Evolutionary conservation across 2,797 vertebrate species (phyloP).

Genomic region (Epinephelus awoara): DNA sequence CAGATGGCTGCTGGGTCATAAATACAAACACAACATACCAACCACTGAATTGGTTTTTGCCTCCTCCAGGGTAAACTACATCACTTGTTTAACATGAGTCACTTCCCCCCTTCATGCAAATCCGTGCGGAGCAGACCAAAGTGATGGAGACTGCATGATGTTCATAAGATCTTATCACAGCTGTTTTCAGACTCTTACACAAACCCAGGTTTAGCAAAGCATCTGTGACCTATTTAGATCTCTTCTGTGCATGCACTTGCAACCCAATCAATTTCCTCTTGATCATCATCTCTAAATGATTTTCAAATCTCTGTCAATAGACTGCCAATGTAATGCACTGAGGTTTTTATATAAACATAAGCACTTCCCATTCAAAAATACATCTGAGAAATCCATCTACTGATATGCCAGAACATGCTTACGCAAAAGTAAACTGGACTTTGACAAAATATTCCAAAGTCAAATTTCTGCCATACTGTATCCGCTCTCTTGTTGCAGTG

Average conservation of each 20-base stretch:
- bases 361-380: too few relatives aligned
- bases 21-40: neutral
- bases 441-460: too few relatives aligned
- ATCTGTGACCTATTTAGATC: constrained; percentile 39
- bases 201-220: neutral
- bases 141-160: neutral
- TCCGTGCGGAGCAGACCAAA: neutral
- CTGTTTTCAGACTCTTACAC: constrained; percentile 10
- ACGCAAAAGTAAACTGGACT: too few relatives aligned
- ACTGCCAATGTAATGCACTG: neutral
- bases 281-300: neutral
- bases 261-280: constrained; percentile 1
- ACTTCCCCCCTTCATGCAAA: constrained; percentile 10
- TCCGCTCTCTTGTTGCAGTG: too few relatives aligned
- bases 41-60: too few relatives aligned
- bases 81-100: too few relatives aligned
- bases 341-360: neutral
- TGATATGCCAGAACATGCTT: too few relatives aligned
- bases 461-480: too few relatives aligned
- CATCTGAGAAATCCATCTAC: too few relatives aligned
- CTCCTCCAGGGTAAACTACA: too few relatives aligned
- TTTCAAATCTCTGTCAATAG: neutral
- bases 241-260: neutral
- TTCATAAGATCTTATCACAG: constrained; percentile 57
- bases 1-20: neutral